These are phyloP conservation scores for Thaumetopoea pityocampa DNA, from an alignment of 1,140 invertebrate genomes.

Conservation along the genomic window DNA sequence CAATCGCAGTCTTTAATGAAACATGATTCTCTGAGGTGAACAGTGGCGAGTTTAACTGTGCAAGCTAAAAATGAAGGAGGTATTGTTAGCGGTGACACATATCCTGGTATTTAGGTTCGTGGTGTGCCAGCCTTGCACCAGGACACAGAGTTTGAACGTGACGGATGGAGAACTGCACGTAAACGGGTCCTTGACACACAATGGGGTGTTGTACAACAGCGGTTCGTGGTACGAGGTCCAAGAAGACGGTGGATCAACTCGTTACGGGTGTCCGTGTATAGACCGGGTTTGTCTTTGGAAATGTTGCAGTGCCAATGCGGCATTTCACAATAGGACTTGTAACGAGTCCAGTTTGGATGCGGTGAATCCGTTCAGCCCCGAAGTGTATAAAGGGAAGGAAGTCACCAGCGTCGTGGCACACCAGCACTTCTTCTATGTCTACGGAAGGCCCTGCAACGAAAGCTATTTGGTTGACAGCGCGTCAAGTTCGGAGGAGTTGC, in stretches of 20 bases:
- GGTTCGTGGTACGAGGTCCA: conserved; percentile 42
- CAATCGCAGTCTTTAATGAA: not conserved
- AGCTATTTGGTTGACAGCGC: conserved; percentile 49
- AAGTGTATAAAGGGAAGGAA: conserved; percentile 37
- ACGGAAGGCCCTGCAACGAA: conserved; percentile 28
- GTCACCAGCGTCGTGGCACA: conserved; percentile 28
- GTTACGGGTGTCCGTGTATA: conserved; percentile 51
- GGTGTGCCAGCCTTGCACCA: conserved; percentile 35
- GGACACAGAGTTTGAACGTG: conserved; percentile 47
- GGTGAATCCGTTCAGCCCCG: conserved; percentile 48
- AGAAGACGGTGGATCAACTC: conserved; percentile 23
- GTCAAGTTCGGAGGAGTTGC: conserved; percentile 35
- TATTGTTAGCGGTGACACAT: conserved; percentile 18
- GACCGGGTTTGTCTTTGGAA: conserved; percentile 49
- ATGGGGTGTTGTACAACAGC: conserved; percentile 36
- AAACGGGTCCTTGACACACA: conserved; percentile 42
- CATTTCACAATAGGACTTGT: conserved; percentile 34
- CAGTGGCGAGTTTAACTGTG: not conserved
- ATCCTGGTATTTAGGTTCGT: conserved; percentile 23
- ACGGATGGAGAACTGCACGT: conserved; percentile 29
- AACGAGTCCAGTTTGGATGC: conserved; percentile 20
- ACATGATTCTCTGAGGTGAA: not conserved
- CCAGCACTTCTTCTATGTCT: conserved; percentile 49
- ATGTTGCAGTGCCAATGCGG: conserved; percentile 37
- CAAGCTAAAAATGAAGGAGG: conserved; percentile 26